Base-by-base conservation (phyloP, 2,888 invertebrate genomes). In the Linnaemya tessellans region DNA sequence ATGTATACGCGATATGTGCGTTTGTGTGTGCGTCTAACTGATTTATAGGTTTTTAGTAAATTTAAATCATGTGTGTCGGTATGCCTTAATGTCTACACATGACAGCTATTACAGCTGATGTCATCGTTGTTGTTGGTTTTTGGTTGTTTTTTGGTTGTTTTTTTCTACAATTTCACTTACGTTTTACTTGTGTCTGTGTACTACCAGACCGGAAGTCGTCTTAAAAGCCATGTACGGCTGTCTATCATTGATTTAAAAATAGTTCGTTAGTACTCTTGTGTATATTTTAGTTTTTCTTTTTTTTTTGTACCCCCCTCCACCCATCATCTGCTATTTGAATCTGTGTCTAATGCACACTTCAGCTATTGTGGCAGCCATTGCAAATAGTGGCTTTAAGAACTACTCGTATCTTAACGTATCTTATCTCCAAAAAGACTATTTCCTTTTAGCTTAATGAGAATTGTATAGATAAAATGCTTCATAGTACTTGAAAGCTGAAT, bases 121-220 rank as follows among this genome's bases (percentile, higher is more conserved):
- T 43, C 30, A 46, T 15, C 56, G 7, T 58, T 78, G 18, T 41
- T n/a, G 56, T 43, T 46, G 10, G 13, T 49, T n/a, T 41, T 30
- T 73, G 30, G 73, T 60, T n/a, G n/a, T n/a, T n/a, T n/a, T n/a
- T n/a, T n/a, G n/a, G n/a, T n/a, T n/a, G n/a, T 9, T 35, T 60
- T 0, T 38, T 60, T 38, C 38, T 38, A 18, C 3, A 18, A 56
- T 64, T 58, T 60, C 30, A 18, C 25, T 54, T 41, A 46, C 18
- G 49, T 41, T 30, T 62, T 56, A 25, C 51, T 68, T 41, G 35
- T 68, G 71, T 78, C 71, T 83, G 64, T 75, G 22, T 82, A 73
- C 60, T 80, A 38, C 60, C 54, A 75, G 82, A 80, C 85, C 85
- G 85, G 85, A 85, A 82, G 85, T 75, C 79, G 75, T 74, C 68